These are phyloP conservation scores for Tapera naevia DNA, from an alignment of 2,797 vertebrate genomes.

Conservation along the genomic window DNA sequence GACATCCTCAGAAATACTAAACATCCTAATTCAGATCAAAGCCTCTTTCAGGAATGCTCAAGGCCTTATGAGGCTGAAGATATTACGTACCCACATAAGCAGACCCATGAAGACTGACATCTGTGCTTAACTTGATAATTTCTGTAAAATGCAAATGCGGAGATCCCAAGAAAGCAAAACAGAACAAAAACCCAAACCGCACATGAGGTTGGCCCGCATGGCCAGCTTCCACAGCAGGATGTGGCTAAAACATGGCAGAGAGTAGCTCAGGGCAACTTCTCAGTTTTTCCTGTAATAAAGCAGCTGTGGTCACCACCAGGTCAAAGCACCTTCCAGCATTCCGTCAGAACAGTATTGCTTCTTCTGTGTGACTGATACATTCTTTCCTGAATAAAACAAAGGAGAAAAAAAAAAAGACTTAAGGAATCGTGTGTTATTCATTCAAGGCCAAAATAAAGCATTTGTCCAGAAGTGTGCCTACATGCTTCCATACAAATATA, in stretches of 20 bases:
- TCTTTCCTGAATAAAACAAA: neutral
- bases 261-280: neutral
- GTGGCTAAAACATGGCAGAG: neutral
- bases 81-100: neutral
- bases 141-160: neutral
- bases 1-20: neutral
- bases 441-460: neutral
- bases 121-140: neutral
- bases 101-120: neutral
- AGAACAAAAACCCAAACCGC: neutral
- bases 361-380: neutral
- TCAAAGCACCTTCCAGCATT: neutral
- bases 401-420: neutral
- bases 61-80: neutral
- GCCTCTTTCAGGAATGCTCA: neutral
- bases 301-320: neutral
- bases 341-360: neutral
- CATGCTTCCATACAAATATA: neutral
- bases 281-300: neutral
- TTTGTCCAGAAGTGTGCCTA: neutral
- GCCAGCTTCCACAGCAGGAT: neutral
- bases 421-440: neutral
- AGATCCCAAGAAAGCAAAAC: neutral
- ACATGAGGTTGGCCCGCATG: neutral
- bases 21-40: slow-evolving; percentile 1